These are phyloP conservation scores for Ficedula albicollis DNA, from an alignment of 2,797 vertebrate species.

Conservation along the genomic window DNA sequence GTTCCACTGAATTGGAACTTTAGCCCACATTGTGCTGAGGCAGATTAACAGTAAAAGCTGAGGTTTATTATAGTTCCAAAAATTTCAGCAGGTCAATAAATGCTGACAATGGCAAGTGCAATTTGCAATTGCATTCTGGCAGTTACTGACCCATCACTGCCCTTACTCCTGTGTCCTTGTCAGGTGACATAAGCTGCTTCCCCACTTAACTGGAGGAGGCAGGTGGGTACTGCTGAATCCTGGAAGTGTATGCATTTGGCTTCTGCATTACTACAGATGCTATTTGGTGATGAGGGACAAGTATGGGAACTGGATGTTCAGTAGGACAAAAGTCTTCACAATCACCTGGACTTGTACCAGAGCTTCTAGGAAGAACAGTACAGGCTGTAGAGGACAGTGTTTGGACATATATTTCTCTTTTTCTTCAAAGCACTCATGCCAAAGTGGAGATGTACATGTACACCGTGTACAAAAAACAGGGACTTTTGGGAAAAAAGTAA, in stretches of 20 bases:
- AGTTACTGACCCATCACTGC: background rate
- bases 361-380: background rate
- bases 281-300: background rate
- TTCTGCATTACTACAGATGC: background rate
- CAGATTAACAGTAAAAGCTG: background rate
- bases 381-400: background rate
- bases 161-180: background rate
- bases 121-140: background rate
- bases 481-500: background rate
- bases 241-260: background rate
- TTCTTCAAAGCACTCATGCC: background rate
- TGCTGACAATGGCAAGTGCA: background rate
- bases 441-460: background rate
- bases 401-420: background rate
- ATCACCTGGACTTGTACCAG: background rate
- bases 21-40: background rate
- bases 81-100: slow-evolving; percentile 10
- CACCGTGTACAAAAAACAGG: background rate
- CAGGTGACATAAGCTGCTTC: background rate
- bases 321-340: background rate
- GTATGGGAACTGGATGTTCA: background rate
- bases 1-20: background rate
- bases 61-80: background rate
- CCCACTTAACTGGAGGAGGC: background rate
- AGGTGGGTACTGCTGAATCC: background rate